A percentile compares a stretch with the other conserved stretches of the same genome.
Conservation (phyloP, 2,797 vertebrate genomes). For the Botia kubotai region DNA sequence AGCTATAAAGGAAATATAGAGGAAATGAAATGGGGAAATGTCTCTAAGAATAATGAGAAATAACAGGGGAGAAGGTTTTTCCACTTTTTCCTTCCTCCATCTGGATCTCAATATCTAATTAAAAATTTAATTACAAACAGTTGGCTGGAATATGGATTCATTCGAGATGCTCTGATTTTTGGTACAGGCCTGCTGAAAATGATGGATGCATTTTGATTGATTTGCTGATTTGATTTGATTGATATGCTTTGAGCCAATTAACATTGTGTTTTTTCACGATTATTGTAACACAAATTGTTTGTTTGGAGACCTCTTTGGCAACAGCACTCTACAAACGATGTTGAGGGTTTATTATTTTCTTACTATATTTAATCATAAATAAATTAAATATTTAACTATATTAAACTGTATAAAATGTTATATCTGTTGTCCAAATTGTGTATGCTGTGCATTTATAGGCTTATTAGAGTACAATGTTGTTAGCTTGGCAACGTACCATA, state of each 20-base stretch:
- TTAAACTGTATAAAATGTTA: conserved; percentile 7
- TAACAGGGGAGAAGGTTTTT: conserved; percentile 9
- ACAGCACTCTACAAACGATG: background rate
- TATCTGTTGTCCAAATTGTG: background rate
- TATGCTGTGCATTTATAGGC: background rate
- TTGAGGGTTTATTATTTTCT: background rate
- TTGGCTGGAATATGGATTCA: conserved; percentile 47
- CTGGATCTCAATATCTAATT: conserved; percentile 48
- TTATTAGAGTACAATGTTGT: background rate
- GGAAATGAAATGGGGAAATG: conserved; percentile 27
- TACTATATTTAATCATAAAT: background rate
- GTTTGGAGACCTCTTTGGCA: conserved; percentile 1
- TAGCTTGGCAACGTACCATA: background rate
- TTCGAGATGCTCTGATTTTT: conserved; percentile 41
- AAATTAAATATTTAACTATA: no score
- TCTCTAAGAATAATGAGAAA: conserved; percentile 25
- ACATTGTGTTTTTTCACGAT: conserved; percentile 1
- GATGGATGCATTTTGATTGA: conserved; percentile 48
- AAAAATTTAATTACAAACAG: conserved; percentile 46
- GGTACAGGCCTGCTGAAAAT: conserved; percentile 41
- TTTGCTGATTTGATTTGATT: no score
- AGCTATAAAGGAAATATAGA: conserved; percentile 2
- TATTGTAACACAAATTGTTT: background rate
- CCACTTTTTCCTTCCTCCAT: conserved; percentile 21
- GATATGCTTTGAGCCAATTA: conserved; percentile 53